Base-by-base conservation (phyloP, 2,888 invertebrate species). In the Agonopterix arenella region DNA sequence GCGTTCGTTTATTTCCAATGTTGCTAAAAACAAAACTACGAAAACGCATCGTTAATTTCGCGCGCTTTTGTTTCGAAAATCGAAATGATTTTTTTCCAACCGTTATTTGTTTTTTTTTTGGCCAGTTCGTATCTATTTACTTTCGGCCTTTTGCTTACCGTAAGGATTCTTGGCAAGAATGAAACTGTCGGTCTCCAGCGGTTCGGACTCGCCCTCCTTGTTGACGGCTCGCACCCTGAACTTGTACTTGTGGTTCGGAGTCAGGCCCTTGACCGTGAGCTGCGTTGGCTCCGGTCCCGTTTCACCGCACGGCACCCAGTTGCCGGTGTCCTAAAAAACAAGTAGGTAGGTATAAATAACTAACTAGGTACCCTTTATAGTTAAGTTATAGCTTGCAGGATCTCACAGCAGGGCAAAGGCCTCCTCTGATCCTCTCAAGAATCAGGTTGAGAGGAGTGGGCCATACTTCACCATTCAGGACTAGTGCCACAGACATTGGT, bases 191-290 rank as follows among this genome's bases (percentile, higher is more conserved):
- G 97, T 96, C 78, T 97, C 97, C 58, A 99, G 90, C 43, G 98
- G 97, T 59, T 98, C 98, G 1, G 98, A 98, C 84, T 98, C 97
- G 44, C 99, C 99, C 85, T 98, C 98, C 75, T 97, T 97, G 81
- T 99, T 99, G 50, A 98, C 95, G 37, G 99, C 99, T 60, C 96
- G 96, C 0, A 99, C 98, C 58, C 99, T 93, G 90, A 99, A 98
- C 88, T 97, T 98, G 89, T 99, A 99, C 77, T 98, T 97, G 89
- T 98, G 96, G 84, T 98, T 96, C 41, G 97, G 95, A 9, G 96
- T 97, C 57, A 99, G 90, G 49, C 96, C 96, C 80, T 95, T 93
- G 73, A 98, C 95, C 54, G 95, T 94, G 81, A 97, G 96, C 61
- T 91, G 92, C 51, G 92, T 94, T 58, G 94, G 94, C 63, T 93